A percentile compares a stretch with the other conserved stretches of the same genome.
phyloP scores from a whole-genome alignment of 2,797 vertebrate species.

The Pseudochirops cupreus region DNA sequence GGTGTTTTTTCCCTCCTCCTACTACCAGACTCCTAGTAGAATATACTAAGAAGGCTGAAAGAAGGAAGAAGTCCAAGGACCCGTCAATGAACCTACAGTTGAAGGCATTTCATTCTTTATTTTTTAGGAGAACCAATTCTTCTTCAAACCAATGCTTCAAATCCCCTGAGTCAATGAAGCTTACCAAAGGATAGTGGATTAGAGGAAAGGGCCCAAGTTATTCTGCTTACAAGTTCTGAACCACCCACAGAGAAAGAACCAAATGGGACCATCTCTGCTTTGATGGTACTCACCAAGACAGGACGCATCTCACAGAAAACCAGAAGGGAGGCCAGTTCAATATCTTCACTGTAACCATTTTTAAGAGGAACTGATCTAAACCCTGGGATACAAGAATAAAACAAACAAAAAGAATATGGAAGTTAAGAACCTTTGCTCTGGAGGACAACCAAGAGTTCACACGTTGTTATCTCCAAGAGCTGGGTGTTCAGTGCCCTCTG shows the following conservation, averaged over 20 bases:
- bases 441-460: background rate
- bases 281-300: constrained; percentile 89
- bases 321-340: constrained; percentile 95
- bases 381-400: constrained; percentile 84
- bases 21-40: fast-evolving
- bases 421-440: background rate
- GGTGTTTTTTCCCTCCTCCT: background rate
- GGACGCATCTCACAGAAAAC: constrained; percentile 92
- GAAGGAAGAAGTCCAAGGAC: background rate
- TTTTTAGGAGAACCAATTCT: background rate
- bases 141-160: background rate
- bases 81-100: background rate
- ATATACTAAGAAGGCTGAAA: background rate
- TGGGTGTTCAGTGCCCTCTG: background rate
- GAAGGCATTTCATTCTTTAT: background rate
- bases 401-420: background rate
- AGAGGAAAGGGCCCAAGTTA: background rate
- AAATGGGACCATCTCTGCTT: fast-evolving
- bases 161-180: background rate
- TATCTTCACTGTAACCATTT: constrained; percentile 93
- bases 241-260: background rate
- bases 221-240: background rate
- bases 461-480: background rate
- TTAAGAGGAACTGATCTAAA: constrained; percentile 95
- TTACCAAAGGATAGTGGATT: background rate